These are phyloP conservation scores for Cryptotis parvus DNA, from an alignment of 2,113 vertebrate genomes.

Conservation along the genomic window DNA sequence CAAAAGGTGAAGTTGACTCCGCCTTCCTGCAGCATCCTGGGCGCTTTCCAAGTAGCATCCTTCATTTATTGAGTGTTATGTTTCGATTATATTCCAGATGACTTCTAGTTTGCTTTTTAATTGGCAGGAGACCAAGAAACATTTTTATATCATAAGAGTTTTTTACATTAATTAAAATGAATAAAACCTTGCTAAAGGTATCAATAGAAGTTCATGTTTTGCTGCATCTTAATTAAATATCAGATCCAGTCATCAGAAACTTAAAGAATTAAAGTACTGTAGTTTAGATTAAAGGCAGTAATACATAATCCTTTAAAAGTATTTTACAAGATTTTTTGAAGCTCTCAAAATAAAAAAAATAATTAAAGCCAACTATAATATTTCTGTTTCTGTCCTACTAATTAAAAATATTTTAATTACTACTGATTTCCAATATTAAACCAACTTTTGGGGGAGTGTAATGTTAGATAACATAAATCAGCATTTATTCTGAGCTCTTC, in stretches of 20 bases:
- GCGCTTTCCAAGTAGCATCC: constrained; percentile 55
- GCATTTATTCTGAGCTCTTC: not conserved
- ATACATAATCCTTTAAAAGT: constrained; percentile 47
- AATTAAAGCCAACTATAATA: not conserved
- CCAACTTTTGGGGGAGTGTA: constrained; percentile 18
- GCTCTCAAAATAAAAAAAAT: constrained; percentile 41
- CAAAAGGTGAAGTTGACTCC: constrained; percentile 59
- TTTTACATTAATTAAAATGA: constrained; percentile 84
- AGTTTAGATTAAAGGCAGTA: constrained; percentile 48
- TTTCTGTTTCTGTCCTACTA: constrained; percentile 27
- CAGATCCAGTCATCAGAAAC: constrained; percentile 70
- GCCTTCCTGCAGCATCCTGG: constrained; percentile 41
- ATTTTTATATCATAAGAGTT: constrained; percentile 63
- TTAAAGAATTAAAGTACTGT: constrained; percentile 52
- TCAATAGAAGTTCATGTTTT: constrained; percentile 76
- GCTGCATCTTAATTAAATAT: constrained; percentile 80
- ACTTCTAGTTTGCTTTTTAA: constrained; percentile 61
- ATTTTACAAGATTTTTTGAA: constrained; percentile 52
- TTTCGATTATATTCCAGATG: constrained; percentile 56
- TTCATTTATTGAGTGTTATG: constrained; percentile 49
- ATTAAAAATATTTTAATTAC: constrained; percentile 60
- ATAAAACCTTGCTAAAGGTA: constrained; percentile 75
- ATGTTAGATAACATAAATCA: not conserved
- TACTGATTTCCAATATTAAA: constrained; percentile 50
- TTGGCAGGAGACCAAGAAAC: constrained; percentile 60